These are phyloP conservation scores for Amphiprion ocellaris DNA, from an alignment of 2,113 vertebrate species.

Conservation along the genomic window DNA sequence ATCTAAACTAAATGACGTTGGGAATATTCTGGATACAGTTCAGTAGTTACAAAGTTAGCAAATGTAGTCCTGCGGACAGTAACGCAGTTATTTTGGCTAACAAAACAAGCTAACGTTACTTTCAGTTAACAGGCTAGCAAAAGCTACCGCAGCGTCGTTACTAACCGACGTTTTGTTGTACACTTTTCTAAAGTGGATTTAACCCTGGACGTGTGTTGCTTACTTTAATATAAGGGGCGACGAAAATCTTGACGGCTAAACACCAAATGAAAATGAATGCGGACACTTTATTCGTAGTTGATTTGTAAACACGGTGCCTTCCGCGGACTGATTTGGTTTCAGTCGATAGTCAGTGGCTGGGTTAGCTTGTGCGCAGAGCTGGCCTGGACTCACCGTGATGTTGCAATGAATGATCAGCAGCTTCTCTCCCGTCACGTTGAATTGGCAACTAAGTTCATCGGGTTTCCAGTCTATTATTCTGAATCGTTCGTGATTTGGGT, in stretches of 20 bases:
- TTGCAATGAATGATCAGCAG: slow-evolving; percentile 96
- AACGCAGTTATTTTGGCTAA: slow-evolving; percentile 72
- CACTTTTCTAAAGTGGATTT: slow-evolving; percentile 35
- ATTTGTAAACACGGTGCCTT: slow-evolving; percentile 61
- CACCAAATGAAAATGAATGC: neutral
- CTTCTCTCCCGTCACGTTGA: slow-evolving; percentile 89
- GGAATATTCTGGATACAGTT: neutral
- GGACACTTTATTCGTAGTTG: slow-evolving; percentile 19
- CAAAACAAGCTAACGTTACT: slow-evolving; percentile 68
- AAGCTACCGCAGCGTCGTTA: slow-evolving; percentile 65
- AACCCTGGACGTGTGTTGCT: neutral
- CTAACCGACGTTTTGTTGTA: slow-evolving; percentile 34
- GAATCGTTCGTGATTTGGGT: slow-evolving; percentile 95
- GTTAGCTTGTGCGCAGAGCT: slow-evolving; percentile 68
- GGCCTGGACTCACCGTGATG: slow-evolving; percentile 91
- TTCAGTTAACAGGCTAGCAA: slow-evolving; percentile 61
- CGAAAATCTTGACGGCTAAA: accelerated
- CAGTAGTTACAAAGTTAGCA: slow-evolving; percentile 39
- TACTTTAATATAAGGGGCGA: accelerated
- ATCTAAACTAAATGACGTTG: neutral
- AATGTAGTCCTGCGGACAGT: slow-evolving; percentile 19
- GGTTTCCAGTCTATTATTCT: slow-evolving; percentile 97
- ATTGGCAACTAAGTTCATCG: slow-evolving; percentile 96
- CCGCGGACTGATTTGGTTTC: slow-evolving; percentile 46
- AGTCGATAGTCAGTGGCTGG: slow-evolving; percentile 66